These are phyloP conservation scores for Meteorus colon DNA, from an alignment of 2,888 invertebrate species.

Conservation along the genomic window DNA sequence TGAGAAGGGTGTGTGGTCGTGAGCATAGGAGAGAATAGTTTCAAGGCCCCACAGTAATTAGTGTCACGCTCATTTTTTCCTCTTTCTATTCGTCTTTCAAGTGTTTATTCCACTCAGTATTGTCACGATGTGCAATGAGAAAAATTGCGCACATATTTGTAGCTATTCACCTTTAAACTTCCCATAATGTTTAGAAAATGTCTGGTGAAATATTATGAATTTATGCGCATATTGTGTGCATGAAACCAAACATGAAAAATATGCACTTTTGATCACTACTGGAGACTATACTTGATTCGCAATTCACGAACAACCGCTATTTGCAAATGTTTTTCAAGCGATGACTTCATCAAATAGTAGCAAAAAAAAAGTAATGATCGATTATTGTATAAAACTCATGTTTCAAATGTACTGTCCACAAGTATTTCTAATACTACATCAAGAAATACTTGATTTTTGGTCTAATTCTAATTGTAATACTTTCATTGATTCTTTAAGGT, in stretches of 20 bases:
- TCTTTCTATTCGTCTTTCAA: not conserved
- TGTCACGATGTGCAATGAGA: not conserved
- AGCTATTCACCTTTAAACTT: conserved; percentile 4
- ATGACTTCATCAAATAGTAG: too few relatives aligned
- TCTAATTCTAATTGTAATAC: not conserved
- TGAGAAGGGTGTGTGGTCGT: not conserved
- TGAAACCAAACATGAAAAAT: not conserved
- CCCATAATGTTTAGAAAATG: not conserved
- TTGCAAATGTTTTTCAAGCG: too few relatives aligned
- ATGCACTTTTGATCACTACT: not conserved
- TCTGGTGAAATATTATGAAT: not conserved
- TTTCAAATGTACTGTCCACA: too few relatives aligned
- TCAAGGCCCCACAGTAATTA: not conserved
- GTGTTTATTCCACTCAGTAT: not conserved
- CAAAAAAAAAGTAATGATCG: too few relatives aligned
- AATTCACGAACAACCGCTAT: too few relatives aligned
- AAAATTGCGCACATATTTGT: not conserved
- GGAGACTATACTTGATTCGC: too few relatives aligned
- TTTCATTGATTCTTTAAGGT: conserved; percentile 75
- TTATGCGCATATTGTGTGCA: not conserved
- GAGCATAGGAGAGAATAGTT: not conserved
- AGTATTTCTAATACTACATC: too few relatives aligned
- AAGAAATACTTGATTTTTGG: not conserved
- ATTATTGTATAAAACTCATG: too few relatives aligned
- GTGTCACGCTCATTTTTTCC: not conserved